Evolutionary conservation across 2,888 invertebrate genomes (phyloP), one percentile per base, ranked within the genome.

Genomic region (Callyntrura guangdongensis): DNA sequence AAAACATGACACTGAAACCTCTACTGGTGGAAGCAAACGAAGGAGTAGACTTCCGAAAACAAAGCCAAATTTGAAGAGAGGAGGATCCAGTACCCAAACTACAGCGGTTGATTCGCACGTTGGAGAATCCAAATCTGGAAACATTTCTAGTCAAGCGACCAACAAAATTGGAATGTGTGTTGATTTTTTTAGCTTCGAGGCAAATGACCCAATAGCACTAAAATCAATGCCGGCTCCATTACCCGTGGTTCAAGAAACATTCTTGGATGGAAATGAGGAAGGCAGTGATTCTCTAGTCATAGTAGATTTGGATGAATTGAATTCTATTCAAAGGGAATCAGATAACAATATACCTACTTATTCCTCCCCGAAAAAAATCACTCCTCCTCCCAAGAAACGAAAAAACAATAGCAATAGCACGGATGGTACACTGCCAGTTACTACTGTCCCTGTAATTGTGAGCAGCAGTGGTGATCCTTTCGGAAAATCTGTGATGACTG

Each of bases 131-230:
- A 53, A 22, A 20, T 0, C 47, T 47, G 64, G 9, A 64, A 11
- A 11, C 11, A 64, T 9, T 77, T 81, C 59, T 82, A 27, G 77
- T 67, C 74, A 87, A 47, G 27, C 61, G 3, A n/a, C 49, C 45
- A 67, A 56, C 12, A 20, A 25, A 11, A 27, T n/a, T 22, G 59
- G 45, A 14, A 2, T 61, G 1, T 59, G 83, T 56, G 81, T 74
- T 5, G 88, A 89, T 79, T 22, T 93, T 36, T 84, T 92, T 20
- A 61, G 90, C 83, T 92, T 92, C 79, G 93, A 92, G 67, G 86
- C 87, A 0, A 77, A 56, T 14, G 93, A 93, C 56, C 89, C 92
- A 11, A 36, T 92, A 11, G 93, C 92, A 0, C 59, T 92, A 6
- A 93, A 93, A 87, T 77, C 92, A 27, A 77, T 74, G 20, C 77